Evolutionary conservation across 1,140 invertebrate species (phyloP).

Genomic region (Caenorhabditis brenneri): DNA sequence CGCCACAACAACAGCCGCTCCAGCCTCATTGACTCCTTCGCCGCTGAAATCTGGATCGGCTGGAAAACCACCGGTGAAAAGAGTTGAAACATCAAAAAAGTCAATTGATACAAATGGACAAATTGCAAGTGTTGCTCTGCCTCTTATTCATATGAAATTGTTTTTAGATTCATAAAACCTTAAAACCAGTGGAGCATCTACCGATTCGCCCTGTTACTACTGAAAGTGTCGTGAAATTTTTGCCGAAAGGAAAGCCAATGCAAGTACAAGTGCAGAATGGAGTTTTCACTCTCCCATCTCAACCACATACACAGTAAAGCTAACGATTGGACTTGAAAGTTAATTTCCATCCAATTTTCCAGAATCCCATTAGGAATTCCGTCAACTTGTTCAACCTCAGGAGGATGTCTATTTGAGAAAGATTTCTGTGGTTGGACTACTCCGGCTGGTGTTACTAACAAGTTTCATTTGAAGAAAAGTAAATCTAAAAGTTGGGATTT

Average conservation of each 20-base stretch:
- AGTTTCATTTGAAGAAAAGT: slow-evolving; percentile 53
- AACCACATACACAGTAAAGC: not conserved
- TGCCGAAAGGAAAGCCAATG: slow-evolving; percentile 27
- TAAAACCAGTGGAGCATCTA: not conserved
- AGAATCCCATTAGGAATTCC: slow-evolving; percentile 17
- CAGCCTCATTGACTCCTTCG: not conserved
- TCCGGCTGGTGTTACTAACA: slow-evolving; percentile 44
- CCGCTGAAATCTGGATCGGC: not conserved
- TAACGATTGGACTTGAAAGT: too few relatives aligned
- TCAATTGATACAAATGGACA: slow-evolving; percentile 7
- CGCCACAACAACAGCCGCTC: not conserved
- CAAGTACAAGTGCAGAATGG: not conserved
- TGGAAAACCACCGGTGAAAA: not conserved
- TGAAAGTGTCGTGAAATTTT: not conserved
- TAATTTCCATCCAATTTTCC: too few relatives aligned
- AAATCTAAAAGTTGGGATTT: slow-evolving; percentile 1
- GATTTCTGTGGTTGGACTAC: slow-evolving; percentile 58
- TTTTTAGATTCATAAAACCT: not conserved
- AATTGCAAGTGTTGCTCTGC: not conserved
- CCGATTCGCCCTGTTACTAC: not conserved
- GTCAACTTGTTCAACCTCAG: slow-evolving; percentile 50
- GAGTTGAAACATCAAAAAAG: slow-evolving; percentile 4
- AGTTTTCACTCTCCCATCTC: slow-evolving; percentile 15
- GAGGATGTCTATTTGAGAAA: slow-evolving; percentile 63
- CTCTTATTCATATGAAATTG: not conserved